Conservation (phyloP, 2,888 invertebrate genomes). For the Noctua fimbriata region DNA sequence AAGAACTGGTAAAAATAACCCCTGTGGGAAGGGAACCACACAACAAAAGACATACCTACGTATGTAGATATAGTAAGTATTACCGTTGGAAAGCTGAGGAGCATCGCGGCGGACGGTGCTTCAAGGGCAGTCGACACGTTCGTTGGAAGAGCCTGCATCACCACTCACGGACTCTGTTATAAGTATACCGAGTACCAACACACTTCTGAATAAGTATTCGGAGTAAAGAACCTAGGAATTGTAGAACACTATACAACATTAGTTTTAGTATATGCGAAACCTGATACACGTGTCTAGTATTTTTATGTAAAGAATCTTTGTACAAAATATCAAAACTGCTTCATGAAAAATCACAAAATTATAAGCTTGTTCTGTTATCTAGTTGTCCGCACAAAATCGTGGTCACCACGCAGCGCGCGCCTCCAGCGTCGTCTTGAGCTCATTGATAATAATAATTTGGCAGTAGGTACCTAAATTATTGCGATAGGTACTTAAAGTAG, state of each 20-base stretch:
- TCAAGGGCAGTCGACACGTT: neutral
- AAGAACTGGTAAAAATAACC: neutral
- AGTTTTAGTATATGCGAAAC: too few relatives aligned
- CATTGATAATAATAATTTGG: too few relatives aligned
- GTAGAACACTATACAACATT: neutral
- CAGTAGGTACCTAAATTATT: too few relatives aligned
- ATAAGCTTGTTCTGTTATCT: too few relatives aligned
- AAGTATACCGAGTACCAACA: neutral
- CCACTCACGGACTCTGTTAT: neutral
- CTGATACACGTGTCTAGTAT: too few relatives aligned
- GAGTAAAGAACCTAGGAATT: neutral
- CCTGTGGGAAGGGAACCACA: neutral
- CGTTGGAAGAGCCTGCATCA: neutral
- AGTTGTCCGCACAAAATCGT: too few relatives aligned
- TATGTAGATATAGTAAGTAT: neutral
- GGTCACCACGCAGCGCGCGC: too few relatives aligned
- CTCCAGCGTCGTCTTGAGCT: too few relatives aligned
- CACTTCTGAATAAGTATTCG: neutral
- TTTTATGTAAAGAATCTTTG: too few relatives aligned
- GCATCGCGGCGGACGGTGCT: neutral
- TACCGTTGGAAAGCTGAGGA: neutral
- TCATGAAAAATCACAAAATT: too few relatives aligned
- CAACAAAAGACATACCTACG: neutral
- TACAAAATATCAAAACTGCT: too few relatives aligned
- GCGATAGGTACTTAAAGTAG: too few relatives aligned